phyloP scores from a whole-genome alignment of 2,888 invertebrate genomes.

The Leucozona laternaria region DNA sequence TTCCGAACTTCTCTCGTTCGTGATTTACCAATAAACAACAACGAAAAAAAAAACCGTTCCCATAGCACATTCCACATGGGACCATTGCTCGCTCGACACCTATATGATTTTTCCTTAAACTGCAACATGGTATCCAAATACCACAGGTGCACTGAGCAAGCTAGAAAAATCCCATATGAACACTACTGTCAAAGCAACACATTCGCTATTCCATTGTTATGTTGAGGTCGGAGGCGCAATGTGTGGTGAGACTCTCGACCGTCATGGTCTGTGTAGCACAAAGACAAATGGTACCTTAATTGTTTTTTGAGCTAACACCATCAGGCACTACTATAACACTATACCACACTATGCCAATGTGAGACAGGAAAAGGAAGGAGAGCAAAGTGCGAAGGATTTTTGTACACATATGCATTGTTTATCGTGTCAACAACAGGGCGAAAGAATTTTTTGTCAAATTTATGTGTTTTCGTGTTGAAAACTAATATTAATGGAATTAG shows the following conservation, averaged over 20 bases:
- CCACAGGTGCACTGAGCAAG: constrained; percentile 63
- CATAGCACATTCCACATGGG: constrained; percentile 20
- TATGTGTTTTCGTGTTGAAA: constrained; percentile 28
- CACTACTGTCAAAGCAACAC: constrained; percentile 30
- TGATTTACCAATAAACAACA: constrained; percentile 68
- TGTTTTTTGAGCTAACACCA: constrained; percentile 43
- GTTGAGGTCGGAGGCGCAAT: constrained; percentile 41
- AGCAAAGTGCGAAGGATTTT: constrained; percentile 16
- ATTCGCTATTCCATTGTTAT: constrained; percentile 47
- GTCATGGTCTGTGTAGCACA: constrained; percentile 43
- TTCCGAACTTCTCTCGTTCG: constrained; percentile 38
- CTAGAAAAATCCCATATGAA: constrained; percentile 22
- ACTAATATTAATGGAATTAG: constrained; percentile 15
- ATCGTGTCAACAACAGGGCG: constrained; percentile 20
- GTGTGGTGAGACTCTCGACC: constrained; percentile 33
- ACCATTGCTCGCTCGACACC: constrained; percentile 51
- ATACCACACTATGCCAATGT: not conserved
- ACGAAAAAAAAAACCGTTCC: constrained; percentile 17
- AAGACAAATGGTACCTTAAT: constrained; percentile 64
- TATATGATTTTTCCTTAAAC: constrained; percentile 25
- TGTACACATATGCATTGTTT: constrained; percentile 15
- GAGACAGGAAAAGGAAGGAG: constrained; percentile 16
- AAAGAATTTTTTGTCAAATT: constrained; percentile 24
- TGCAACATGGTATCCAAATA: constrained; percentile 57
- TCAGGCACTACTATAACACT: not conserved